Evolutionary conservation across 2,113 vertebrate species (phyloP), one percentile per base, ranked within the genome.

Genomic region (Synodontis membranacea): DNA sequence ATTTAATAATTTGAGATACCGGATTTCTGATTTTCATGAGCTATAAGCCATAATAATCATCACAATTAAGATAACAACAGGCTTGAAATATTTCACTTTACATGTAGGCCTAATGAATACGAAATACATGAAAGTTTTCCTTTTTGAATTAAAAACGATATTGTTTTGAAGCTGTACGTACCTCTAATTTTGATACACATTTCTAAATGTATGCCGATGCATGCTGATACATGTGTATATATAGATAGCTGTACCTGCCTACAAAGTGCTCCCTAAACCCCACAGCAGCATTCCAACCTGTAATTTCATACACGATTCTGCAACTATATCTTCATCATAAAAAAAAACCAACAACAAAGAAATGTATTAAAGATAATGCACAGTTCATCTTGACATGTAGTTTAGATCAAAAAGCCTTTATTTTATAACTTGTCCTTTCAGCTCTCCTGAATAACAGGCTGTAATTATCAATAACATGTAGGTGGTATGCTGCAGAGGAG

Each of bases 381-480:
- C 37, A 82, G 25, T 70, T n/a, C 39, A 75, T 48, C 58, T 75
- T 46, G 28, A 84, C 42, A 28, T 44, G 23, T 10, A 46, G 31
- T 64, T 84, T 25, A 52, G 64, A 72, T 42, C 44, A 44, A 23
- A 23, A 76, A 42, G 37, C 21, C n/a, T 70, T 42, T 76, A 81
- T 86, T 87, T 81, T 28, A 54, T 86, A 58, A 46, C 85, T 83
- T 58, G 44, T 84, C 76, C 80, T 85, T 87, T 87, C 78, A 83
- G 78, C 60, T 85, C 39, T 64, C 54, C 60, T 34, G 52, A 76
- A 88, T 54, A 79, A 72, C 89, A 75, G 54, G 82, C 62, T 82
- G 79, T 83, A 87, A 87, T 88, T 90, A 86, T 84, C 75, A 86
- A 88, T 84, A 86, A 78, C 79, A 88, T 81, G 86, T 86, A 82